Conservation (phyloP, 2,888 invertebrate species). For the Dichetophora obliterata region DNA sequence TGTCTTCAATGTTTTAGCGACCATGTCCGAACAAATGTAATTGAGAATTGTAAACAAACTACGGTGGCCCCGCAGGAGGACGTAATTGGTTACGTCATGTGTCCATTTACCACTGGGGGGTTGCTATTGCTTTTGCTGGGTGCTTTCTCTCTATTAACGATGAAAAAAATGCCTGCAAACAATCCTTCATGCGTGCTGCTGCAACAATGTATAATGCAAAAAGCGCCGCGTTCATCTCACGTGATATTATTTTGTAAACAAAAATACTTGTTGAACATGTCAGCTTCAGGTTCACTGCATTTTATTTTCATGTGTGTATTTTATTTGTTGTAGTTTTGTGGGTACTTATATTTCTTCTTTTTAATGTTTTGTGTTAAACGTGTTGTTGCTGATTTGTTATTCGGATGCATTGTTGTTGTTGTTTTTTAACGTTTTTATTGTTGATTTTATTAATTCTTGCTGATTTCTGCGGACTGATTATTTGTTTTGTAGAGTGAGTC, state of each 20-base stretch:
- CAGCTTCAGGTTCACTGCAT: neutral
- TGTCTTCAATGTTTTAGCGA: too few species aligned
- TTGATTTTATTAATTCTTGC: constrained; percentile 1
- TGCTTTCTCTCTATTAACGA: neutral
- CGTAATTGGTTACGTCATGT: too few species aligned
- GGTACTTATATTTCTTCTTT: neutral
- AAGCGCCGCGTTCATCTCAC: neutral
- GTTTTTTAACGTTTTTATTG: neutral
- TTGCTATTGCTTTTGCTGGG: neutral
- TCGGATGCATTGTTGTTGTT: neutral
- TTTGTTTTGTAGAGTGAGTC: neutral
- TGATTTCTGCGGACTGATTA: neutral
- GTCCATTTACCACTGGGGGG: too few species aligned
- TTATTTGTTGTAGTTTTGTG: neutral
- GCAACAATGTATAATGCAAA: constrained; percentile 6
- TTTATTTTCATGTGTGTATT: neutral
- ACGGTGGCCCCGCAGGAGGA: too few species aligned
- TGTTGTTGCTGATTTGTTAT: neutral
- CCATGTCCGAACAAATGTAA: too few species aligned
- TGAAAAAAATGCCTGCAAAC: neutral
- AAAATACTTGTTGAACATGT: constrained; percentile 10
- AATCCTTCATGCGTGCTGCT: neutral
- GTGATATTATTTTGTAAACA: neutral
- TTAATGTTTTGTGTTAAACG: neutral
- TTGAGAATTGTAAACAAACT: too few species aligned